These are phyloP conservation scores for Resseliella maxima DNA, from an alignment of 2,888 invertebrate genomes.

Conservation along the genomic window DNA sequence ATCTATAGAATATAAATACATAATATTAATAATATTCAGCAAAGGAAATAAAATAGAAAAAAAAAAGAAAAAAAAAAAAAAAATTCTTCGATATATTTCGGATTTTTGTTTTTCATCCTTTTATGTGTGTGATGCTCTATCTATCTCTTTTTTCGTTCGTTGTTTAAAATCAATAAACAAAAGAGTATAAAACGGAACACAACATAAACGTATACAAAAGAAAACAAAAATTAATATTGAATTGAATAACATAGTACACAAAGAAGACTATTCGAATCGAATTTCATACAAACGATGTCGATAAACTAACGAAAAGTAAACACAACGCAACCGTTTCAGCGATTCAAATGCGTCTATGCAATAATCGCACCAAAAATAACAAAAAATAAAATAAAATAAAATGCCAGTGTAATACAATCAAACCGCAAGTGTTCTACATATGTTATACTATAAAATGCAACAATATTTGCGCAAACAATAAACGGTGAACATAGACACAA, in stretches of 20 bases:
- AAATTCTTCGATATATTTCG: no score
- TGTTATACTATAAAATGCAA: conserved; percentile 1
- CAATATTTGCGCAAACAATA: conserved; percentile 21
- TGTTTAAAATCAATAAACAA: no score
- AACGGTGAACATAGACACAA: background rate
- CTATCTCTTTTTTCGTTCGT: no score
- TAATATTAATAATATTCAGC: no score
- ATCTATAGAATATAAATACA: background rate
- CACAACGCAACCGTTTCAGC: conserved; percentile 34
- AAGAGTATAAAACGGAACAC: no score
- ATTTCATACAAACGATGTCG: background rate
- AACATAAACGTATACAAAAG: background rate
- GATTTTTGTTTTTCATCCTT: no score
- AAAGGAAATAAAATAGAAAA: no score
- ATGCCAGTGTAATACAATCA: conserved; percentile 31
- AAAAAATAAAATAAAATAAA: no score
- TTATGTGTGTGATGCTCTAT: no score
- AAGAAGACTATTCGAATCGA: background rate
- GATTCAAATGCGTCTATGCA: background rate
- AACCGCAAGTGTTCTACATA: conserved; percentile 48
- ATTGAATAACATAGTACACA: conserved; percentile 15
- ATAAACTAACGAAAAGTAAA: conserved; percentile 44
- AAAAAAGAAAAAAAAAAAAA: no score
- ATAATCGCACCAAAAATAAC: background rate
- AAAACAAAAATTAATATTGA: background rate